These are phyloP conservation scores for Catharus minimus DNA, from an alignment of 2,113 vertebrate genomes.

Conservation along the genomic window DNA sequence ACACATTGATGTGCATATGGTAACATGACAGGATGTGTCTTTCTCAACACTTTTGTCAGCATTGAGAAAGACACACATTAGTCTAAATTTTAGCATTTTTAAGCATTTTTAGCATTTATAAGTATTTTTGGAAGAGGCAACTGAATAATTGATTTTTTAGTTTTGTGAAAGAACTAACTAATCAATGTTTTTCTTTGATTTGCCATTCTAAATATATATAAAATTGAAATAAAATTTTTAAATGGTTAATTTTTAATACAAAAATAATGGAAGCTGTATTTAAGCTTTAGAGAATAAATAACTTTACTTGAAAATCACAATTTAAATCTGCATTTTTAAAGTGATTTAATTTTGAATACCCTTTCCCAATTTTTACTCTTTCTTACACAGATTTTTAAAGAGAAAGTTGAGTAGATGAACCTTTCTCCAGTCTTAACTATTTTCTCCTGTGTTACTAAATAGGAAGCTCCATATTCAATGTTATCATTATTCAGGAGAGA, in stretches of 20 bases:
- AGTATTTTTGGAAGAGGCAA: background rate
- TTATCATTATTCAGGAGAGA: background rate
- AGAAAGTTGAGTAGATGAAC: background rate
- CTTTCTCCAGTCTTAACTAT: background rate
- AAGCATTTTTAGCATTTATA: background rate
- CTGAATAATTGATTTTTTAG: background rate
- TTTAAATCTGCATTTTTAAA: background rate
- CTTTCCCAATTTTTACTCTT: background rate
- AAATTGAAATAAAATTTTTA: background rate
- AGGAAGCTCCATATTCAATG: background rate
- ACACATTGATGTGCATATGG: rapidly evolving
- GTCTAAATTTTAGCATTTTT: background rate
- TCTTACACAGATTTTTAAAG: background rate
- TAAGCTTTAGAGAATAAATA: background rate
- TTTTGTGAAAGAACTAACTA: background rate
- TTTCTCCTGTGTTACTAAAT: background rate
- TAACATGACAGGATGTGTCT: background rate
- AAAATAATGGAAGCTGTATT: background rate
- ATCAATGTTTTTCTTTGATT: background rate
- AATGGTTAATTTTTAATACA: background rate
- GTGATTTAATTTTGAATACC: background rate
- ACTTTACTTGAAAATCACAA: background rate
- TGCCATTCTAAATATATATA: background rate
- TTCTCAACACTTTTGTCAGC: background rate
- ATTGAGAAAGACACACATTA: background rate